These are phyloP conservation scores for Drosophila parabipectinata DNA, from an alignment of 1,140 invertebrate genomes.

Conservation along the genomic window DNA sequence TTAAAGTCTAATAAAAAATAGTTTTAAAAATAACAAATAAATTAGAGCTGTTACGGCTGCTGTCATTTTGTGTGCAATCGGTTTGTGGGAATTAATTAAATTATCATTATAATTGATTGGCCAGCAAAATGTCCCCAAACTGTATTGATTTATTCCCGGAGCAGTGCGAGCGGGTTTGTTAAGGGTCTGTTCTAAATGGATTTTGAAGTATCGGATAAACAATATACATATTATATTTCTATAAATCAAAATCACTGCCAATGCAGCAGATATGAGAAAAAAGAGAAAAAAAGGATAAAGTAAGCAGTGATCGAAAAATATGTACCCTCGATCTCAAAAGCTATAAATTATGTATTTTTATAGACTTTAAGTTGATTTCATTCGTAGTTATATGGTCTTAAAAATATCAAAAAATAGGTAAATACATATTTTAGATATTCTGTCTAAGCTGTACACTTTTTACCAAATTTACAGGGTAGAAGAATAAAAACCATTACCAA, in stretches of 20 bases:
- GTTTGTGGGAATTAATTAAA: conserved; percentile 72
- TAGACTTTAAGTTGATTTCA: too few relatives aligned
- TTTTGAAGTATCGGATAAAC: conserved; percentile 41
- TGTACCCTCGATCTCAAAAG: not conserved
- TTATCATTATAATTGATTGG: conserved; percentile 73
- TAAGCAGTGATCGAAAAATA: too few relatives aligned
- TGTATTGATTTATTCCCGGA: not conserved
- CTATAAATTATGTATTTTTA: too few relatives aligned
- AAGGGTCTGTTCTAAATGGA: conserved; percentile 21
- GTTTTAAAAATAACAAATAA: conserved; percentile 2
- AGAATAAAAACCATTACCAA: not conserved
- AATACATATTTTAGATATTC: too few relatives aligned
- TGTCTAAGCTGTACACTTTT: too few relatives aligned
- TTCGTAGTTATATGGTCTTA: too few relatives aligned
- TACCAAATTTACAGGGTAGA: too few relatives aligned
- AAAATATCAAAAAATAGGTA: too few relatives aligned
- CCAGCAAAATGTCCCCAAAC: conserved; percentile 17
- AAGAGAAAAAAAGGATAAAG: not conserved
- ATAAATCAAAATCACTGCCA: conserved; percentile 40
- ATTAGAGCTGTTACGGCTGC: conserved; percentile 6
- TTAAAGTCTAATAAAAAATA: not conserved
- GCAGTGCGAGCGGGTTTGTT: not conserved
- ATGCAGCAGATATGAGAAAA: not conserved
- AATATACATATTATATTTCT: conserved; percentile 42
- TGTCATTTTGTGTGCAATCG: conserved; percentile 31